These are phyloP conservation scores for Orestias chungarensis DNA, from an alignment of 2,797 vertebrate genomes.

Conservation along the genomic window DNA sequence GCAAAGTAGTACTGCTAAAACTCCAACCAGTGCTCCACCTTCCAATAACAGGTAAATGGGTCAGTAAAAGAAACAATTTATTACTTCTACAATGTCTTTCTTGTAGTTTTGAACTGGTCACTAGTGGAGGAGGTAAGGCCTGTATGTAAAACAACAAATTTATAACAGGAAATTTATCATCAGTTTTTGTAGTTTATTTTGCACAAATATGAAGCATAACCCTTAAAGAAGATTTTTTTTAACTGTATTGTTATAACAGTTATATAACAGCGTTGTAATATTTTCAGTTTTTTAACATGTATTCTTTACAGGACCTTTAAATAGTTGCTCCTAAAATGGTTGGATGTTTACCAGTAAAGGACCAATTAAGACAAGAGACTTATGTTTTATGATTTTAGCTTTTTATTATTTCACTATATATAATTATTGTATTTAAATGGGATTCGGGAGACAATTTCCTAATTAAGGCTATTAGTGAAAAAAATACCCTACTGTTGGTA, in stretches of 20 bases:
- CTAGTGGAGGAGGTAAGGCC: not conserved
- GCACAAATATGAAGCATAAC: not conserved
- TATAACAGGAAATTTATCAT: not conserved
- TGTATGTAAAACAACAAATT: not conserved
- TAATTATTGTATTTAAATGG: constrained; percentile 29
- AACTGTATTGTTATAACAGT: too few relatives aligned
- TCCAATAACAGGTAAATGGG: constrained; percentile 49
- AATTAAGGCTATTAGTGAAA: constrained; percentile 22
- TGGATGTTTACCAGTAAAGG: not conserved
- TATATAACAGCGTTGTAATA: too few relatives aligned
- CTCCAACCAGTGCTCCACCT: constrained; percentile 46
- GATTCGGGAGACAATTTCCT: constrained; percentile 39
- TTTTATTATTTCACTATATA: constrained; percentile 11
- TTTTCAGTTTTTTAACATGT: not conserved
- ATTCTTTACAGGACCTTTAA: not conserved
- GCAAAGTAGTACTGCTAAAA: constrained; percentile 13
- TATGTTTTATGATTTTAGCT: not conserved
- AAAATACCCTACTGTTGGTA: not conserved
- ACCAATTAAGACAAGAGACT: not conserved
- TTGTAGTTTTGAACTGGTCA: not conserved
- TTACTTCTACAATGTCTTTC: not conserved
- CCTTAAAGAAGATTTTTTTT: too few relatives aligned
- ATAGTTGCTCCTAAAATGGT: not conserved
- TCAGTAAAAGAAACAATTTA: not conserved
- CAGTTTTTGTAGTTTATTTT: not conserved